Percentiles rank a stretch among this genome's conserved stretches.
phyloP scores from a whole-genome alignment of 2,797 vertebrate species.

The Anisognathus igniventris region DNA sequence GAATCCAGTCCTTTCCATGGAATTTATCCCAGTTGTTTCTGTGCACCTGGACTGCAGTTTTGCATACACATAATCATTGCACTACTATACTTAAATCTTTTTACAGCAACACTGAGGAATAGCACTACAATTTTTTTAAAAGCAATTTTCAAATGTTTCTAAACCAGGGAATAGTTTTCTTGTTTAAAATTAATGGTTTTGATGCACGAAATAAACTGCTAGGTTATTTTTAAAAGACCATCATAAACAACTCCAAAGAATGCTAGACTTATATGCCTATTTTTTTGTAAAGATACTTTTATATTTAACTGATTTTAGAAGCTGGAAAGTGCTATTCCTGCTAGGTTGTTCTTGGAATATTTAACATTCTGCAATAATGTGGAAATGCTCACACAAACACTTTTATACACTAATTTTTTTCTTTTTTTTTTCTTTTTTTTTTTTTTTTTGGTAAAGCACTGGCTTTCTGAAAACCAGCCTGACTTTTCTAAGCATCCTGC shows the following conservation, averaged over 20 bases:
- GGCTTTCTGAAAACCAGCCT: slow-evolving; percentile 45
- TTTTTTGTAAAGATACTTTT: slow-evolving; percentile 64
- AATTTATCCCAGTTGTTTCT: not conserved
- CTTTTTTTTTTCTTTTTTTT: not conserved
- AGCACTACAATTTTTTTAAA: slow-evolving; percentile 38
- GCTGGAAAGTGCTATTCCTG: slow-evolving; percentile 64
- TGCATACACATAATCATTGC: not conserved
- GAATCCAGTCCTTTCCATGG: not conserved
- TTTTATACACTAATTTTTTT: slow-evolving; percentile 22
- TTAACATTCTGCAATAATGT: slow-evolving; percentile 44
- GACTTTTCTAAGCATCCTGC: slow-evolving; percentile 50
- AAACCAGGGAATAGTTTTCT: slow-evolving; percentile 45
- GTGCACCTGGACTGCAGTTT: not conserved
- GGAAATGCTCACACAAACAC: slow-evolving; percentile 16
- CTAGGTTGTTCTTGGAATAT: slow-evolving; percentile 29
- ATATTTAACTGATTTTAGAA: slow-evolving; percentile 61
- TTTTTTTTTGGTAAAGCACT: slow-evolving; percentile 14
- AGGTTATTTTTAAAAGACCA: slow-evolving; percentile 41
- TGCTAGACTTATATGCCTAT: slow-evolving; percentile 22
- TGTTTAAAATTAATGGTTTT: slow-evolving; percentile 37
- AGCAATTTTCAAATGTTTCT: slow-evolving; percentile 17
- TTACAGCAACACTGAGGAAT: slow-evolving; percentile 44
- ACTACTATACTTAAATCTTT: slow-evolving; percentile 10
- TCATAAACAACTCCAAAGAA: slow-evolving; percentile 59
- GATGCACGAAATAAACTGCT: slow-evolving; percentile 26